Evolutionary conservation across 2,113 vertebrate genomes (phyloP).

Genomic region (Rhineura floridana): DNA sequence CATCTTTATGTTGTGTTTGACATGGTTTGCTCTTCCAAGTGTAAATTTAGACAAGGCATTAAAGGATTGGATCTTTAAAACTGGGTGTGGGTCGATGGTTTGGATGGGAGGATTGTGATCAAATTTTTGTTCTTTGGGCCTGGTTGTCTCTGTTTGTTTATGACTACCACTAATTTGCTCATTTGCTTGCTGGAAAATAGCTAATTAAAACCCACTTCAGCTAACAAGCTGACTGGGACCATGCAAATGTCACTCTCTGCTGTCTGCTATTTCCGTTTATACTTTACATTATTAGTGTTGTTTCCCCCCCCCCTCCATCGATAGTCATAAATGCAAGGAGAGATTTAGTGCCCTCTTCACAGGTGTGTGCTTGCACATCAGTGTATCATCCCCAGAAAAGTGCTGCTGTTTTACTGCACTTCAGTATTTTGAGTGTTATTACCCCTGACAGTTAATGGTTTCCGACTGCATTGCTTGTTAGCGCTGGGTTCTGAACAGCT

Average conservation of each 20-base stretch:
- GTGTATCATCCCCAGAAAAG: constrained; percentile 75
- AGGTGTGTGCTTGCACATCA: constrained; percentile 78
- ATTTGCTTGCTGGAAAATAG: constrained; percentile 98
- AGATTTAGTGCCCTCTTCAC: constrained; percentile 79
- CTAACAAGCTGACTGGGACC: constrained; percentile 99
- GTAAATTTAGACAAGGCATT: constrained; percentile 57
- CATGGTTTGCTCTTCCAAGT: neutral
- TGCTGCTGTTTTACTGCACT: constrained; percentile 74
- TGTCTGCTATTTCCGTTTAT: constrained; percentile 88
- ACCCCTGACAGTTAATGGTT: constrained; percentile 84
- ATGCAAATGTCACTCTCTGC: constrained; percentile 90
- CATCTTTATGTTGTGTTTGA: neutral
- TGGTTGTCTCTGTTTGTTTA: constrained; percentile 93
- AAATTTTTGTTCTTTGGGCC: constrained; percentile 72
- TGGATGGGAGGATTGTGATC: constrained; percentile 18
- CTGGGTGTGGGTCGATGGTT: neutral
- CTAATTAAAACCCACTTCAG: constrained; percentile 99
- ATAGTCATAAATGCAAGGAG: constrained; percentile 77
- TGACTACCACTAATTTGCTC: constrained; percentile 94
- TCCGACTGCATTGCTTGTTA: constrained; percentile 81
- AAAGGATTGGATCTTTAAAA: constrained; percentile 57
- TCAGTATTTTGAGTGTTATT: constrained; percentile 82
- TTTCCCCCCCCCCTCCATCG: constrained; percentile 81
- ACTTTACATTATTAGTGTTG: constrained; percentile 85
- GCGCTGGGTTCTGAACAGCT: constrained; percentile 79